Conservation (phyloP, 2,888 invertebrate species). For the Acronicta psi region DNA sequence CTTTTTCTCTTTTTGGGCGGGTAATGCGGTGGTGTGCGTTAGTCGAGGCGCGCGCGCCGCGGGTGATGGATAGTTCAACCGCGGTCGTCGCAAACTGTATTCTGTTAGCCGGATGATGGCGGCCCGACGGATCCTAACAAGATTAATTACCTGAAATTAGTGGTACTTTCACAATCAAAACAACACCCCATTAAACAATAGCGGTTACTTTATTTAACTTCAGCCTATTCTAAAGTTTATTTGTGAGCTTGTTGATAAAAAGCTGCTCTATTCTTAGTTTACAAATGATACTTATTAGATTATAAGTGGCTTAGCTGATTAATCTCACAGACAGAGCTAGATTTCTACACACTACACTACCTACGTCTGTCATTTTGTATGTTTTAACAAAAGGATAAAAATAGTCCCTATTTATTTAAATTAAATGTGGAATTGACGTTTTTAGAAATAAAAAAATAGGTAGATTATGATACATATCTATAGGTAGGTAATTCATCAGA, state of each 20-base stretch:
- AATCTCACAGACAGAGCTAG: neutral
- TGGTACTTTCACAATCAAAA: constrained; percentile 54
- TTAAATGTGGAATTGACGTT: no score
- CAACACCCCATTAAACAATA: constrained; percentile 47
- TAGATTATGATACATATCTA: no score
- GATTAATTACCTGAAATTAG: constrained; percentile 58
- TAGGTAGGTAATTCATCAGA: no score
- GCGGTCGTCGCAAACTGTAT: constrained; percentile 71
- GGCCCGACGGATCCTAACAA: constrained; percentile 45
- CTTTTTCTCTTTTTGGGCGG: constrained; percentile 88
- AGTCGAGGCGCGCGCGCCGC: constrained; percentile 82
- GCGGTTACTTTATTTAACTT: constrained; percentile 43
- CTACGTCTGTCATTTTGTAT: neutral
- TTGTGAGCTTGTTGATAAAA: constrained; percentile 49
- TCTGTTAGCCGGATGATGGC: constrained; percentile 60
- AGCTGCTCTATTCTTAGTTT: constrained; percentile 17
- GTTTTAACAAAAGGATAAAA: constrained; percentile 14
- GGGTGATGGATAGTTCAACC: constrained; percentile 80
- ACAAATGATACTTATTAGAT: constrained; percentile 1
- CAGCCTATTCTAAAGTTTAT: constrained; percentile 41
- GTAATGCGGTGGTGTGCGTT: constrained; percentile 83
- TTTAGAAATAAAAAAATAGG: no score
- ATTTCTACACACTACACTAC: neutral
- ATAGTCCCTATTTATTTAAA: no score
- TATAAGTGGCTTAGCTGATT: constrained; percentile 17